Evolutionary conservation across 2,797 vertebrate genomes (phyloP).

Genomic region (Phataginus tricuspis): DNA sequence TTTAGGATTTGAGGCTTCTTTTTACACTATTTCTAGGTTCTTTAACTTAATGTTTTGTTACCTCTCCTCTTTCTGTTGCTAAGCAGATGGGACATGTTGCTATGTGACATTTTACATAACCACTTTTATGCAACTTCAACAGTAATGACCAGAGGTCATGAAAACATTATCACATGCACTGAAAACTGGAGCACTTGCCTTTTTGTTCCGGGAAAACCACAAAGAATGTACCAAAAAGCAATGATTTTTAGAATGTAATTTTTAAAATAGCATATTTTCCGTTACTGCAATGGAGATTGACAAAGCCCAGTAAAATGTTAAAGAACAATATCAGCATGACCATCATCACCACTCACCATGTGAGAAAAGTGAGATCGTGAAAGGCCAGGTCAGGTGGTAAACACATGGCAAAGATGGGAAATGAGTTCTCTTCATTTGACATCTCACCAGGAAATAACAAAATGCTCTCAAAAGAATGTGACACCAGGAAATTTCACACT

Average conservation of each 20-base stretch:
- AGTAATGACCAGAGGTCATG: conserved; percentile 61
- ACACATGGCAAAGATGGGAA: background rate
- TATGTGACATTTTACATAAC: conserved; percentile 53
- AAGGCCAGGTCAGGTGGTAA: background rate
- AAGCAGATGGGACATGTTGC: conserved; percentile 64
- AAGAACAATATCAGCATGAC: background rate
- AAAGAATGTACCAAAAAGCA: background rate
- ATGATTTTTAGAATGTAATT: background rate
- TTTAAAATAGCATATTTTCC: too few relatives aligned
- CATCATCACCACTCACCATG: background rate
- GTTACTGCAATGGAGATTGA: background rate
- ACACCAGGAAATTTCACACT: background rate
- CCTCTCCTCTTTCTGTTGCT: conserved; percentile 57
- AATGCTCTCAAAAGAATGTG: background rate
- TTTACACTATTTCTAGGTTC: background rate
- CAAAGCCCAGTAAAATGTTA: background rate
- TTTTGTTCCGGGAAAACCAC: conserved; percentile 31
- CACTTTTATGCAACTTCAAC: background rate
- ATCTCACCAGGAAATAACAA: background rate
- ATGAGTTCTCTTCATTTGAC: background rate
- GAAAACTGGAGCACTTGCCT: conserved; percentile 32
- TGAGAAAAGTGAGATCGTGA: conserved; percentile 2
- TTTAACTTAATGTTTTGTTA: conserved; percentile 42
- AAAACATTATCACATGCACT: conserved; percentile 60
- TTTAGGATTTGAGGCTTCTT: background rate